Evolutionary conservation across 2,113 vertebrate species (phyloP).

Genomic region (Epinephelus fuscoguttatus): DNA sequence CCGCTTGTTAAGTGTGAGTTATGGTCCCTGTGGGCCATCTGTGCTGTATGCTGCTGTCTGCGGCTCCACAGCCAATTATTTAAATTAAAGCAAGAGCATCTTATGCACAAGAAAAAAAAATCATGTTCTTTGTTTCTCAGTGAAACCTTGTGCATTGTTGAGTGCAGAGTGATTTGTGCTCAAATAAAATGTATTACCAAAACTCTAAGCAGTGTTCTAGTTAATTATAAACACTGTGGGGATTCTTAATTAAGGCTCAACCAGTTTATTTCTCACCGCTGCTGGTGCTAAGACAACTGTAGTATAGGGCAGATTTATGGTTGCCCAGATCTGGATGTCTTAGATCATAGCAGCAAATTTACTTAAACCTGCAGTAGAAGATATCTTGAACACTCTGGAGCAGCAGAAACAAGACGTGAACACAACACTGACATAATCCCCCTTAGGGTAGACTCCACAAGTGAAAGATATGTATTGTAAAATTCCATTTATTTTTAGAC

Average conservation of each 20-base stretch:
- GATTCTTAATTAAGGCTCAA: background rate
- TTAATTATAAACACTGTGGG: background rate
- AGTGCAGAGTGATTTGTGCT: background rate
- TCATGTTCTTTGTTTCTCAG: background rate
- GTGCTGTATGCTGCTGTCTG: slow-evolving; percentile 34
- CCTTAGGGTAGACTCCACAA: no score
- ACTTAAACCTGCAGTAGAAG: background rate
- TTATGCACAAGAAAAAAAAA: background rate
- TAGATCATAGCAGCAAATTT: background rate
- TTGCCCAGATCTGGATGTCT: background rate
- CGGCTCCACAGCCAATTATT: slow-evolving; percentile 24
- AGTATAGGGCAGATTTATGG: background rate
- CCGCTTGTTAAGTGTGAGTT: slow-evolving; percentile 47
- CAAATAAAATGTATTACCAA: background rate
- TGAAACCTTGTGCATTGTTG: background rate
- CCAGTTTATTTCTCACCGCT: background rate
- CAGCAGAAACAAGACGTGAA: background rate
- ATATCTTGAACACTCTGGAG: background rate
- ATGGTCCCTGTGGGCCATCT: slow-evolving; percentile 42
- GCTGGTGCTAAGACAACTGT: background rate
- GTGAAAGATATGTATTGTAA: no score
- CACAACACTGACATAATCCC: background rate
- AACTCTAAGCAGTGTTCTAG: background rate
- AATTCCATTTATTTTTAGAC: no score
- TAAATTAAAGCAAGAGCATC: slow-evolving; percentile 7